phyloP scores from a whole-genome alignment of 1,140 invertebrate genomes.

The Parapsyche elsis region DNA sequence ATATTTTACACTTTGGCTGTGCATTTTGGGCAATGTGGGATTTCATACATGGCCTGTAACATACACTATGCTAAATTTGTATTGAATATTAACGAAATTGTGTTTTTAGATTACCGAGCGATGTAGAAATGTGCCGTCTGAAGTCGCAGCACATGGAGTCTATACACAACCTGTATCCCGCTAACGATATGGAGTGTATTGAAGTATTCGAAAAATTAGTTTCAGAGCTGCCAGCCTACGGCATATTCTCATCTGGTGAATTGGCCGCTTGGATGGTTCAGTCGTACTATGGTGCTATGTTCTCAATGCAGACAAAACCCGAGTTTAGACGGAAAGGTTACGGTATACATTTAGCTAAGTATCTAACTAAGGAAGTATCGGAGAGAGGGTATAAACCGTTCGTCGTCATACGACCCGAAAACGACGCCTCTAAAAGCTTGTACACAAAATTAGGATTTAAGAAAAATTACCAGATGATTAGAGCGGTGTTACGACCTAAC shows the following conservation, averaged over 20 bases:
- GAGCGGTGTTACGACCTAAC: conserved; percentile 78
- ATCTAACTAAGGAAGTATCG: conserved; percentile 75
- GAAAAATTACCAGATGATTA: conserved; percentile 79
- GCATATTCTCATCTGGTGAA: conserved; percentile 78
- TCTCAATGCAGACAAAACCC: conserved; percentile 88
- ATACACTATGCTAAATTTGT: no score
- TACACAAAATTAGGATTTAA: conserved; percentile 84
- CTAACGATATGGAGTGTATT: conserved; percentile 85
- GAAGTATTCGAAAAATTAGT: conserved; percentile 84
- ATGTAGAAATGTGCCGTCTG: conserved; percentile 77
- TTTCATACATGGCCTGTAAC: no score
- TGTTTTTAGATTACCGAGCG: conserved; percentile 68
- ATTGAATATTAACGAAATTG: no score
- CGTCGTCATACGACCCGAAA: conserved; percentile 87
- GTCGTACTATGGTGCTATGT: conserved; percentile 89
- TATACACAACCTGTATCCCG: conserved; percentile 85
- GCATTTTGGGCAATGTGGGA: no score
- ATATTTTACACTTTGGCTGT: no score
- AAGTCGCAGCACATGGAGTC: conserved; percentile 79
- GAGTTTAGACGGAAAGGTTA: conserved; percentile 83
- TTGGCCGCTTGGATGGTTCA: conserved; percentile 88
- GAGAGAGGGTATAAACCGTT: conserved; percentile 83
- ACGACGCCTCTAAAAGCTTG: conserved; percentile 82
- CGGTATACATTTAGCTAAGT: conserved; percentile 75
- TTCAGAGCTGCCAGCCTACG: conserved; percentile 78